phyloP scores from a whole-genome alignment of 2,797 vertebrate species.

The Xyrichtys novacula region DNA sequence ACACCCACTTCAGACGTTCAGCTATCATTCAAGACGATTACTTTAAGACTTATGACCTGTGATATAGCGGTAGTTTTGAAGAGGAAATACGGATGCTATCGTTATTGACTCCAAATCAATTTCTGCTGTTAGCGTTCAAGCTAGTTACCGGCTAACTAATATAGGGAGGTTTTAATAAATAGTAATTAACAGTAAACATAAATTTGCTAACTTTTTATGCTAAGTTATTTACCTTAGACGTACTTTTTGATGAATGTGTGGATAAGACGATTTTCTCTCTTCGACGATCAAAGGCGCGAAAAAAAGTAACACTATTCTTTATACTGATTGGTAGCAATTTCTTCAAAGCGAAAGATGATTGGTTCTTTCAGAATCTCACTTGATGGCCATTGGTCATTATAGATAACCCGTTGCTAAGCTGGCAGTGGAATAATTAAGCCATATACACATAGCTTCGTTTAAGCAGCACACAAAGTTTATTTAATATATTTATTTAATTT shows the following conservation, averaged over 20 bases:
- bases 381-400: slow-evolving; percentile 12
- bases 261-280: fast-evolving
- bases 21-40: too few species aligned
- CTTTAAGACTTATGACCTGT: too few species aligned
- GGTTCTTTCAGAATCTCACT: slow-evolving; percentile 1
- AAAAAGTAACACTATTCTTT: neutral
- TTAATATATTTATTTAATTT: too few species aligned
- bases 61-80: too few species aligned
- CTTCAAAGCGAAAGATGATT: slow-evolving; percentile 28
- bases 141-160: neutral
- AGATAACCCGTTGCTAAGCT: neutral
- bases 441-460: neutral
- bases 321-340: slow-evolving; percentile 31
- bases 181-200: fast-evolving
- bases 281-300: slow-evolving; percentile 4
- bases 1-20: too few species aligned
- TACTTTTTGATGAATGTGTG: neutral
- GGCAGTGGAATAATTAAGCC: neutral
- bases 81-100: too few species aligned
- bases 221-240: neutral
- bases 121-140: neutral
- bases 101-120: too few species aligned
- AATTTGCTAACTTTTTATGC: neutral
- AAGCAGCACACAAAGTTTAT: too few species aligned
- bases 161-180: too few species aligned